Conservation (phyloP, 2,888 invertebrate genomes). For the Apotomis capreana region DNA sequence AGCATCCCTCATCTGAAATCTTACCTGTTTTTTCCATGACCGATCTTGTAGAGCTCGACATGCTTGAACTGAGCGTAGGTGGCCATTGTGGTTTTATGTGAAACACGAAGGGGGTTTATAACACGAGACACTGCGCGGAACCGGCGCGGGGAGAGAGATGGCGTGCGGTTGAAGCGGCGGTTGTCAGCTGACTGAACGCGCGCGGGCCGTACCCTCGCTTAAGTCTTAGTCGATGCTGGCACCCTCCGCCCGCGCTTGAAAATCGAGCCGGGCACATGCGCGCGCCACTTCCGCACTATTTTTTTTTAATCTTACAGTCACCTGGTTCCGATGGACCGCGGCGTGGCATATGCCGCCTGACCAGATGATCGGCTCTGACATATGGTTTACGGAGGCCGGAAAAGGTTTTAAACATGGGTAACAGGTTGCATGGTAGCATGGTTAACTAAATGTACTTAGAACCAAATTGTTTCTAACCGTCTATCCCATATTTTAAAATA, state of each 20-base stretch:
- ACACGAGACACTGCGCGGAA: slow-evolving; percentile 60
- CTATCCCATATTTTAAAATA: no score
- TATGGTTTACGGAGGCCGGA: slow-evolving; percentile 43
- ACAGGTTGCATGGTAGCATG: background rate
- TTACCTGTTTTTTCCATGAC: slow-evolving; percentile 96
- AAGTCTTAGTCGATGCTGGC: slow-evolving; percentile 80
- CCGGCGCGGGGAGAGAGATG: slow-evolving; percentile 49
- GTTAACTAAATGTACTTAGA: background rate
- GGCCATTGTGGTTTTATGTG: slow-evolving; percentile 85
- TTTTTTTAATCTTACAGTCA: slow-evolving; percentile 43
- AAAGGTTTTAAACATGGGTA: slow-evolving; percentile 8
- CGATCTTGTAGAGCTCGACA: slow-evolving; percentile 96
- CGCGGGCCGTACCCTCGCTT: slow-evolving; percentile 75
- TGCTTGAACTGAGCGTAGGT: slow-evolving; percentile 97
- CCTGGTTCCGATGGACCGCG: slow-evolving; percentile 48
- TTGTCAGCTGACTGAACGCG: slow-evolving; percentile 82
- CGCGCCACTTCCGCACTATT: slow-evolving; percentile 61
- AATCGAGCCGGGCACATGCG: slow-evolving; percentile 70
- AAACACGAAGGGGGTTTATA: slow-evolving; percentile 56
- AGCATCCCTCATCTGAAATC: slow-evolving; percentile 58
- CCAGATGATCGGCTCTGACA: slow-evolving; percentile 55
- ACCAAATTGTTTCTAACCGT: no score
- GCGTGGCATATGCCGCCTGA: slow-evolving; percentile 51
- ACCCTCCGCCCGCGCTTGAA: slow-evolving; percentile 77
- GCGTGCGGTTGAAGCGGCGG: slow-evolving; percentile 64